A percentile compares a stretch with the other conserved stretches of the same genome.
Evolutionary conservation across 1,140 invertebrate genomes (phyloP).

Genomic region (Sitodiplosis mosellana): DNA sequence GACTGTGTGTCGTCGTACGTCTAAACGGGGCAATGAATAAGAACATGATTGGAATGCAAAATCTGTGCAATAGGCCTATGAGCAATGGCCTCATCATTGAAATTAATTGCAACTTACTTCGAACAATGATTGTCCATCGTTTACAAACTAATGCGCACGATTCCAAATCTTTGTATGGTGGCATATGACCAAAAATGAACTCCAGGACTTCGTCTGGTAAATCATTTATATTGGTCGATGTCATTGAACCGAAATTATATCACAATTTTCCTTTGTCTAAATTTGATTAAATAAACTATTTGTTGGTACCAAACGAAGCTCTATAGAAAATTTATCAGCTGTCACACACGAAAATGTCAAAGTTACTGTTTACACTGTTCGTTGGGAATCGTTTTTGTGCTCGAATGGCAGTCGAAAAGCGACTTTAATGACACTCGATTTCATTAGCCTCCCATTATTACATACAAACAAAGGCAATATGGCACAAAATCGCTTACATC

Average conservation of each 20-base stretch:
- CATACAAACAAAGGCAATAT: too few relatives aligned
- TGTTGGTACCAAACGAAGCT: too few relatives aligned
- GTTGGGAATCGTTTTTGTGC: too few relatives aligned
- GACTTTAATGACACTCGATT: too few relatives aligned
- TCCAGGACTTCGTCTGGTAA: conserved; percentile 85
- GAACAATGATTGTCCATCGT: conserved; percentile 60
- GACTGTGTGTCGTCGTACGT: conserved; percentile 19
- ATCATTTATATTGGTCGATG: conserved; percentile 31
- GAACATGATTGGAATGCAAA: conserved; percentile 4
- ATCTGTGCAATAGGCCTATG: too few relatives aligned
- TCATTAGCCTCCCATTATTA: too few relatives aligned
- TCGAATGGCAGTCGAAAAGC: too few relatives aligned
- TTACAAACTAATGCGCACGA: conserved; percentile 69
- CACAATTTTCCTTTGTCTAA: not conserved
- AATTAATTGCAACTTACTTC: conserved; percentile 40
- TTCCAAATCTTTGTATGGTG: conserved; percentile 78
- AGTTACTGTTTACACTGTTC: too few relatives aligned
- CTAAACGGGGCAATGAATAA: conserved; percentile 6
- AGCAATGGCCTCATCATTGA: too few relatives aligned
- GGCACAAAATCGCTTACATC: too few relatives aligned
- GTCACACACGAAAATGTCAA: too few relatives aligned
- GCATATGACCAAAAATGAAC: conserved; percentile 72
- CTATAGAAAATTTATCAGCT: too few relatives aligned
- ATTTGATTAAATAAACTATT: not conserved
- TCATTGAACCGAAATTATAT: not conserved